These are phyloP conservation scores for Agriopis aurantiaria DNA, from an alignment of 2,888 invertebrate species.

Conservation along the genomic window DNA sequence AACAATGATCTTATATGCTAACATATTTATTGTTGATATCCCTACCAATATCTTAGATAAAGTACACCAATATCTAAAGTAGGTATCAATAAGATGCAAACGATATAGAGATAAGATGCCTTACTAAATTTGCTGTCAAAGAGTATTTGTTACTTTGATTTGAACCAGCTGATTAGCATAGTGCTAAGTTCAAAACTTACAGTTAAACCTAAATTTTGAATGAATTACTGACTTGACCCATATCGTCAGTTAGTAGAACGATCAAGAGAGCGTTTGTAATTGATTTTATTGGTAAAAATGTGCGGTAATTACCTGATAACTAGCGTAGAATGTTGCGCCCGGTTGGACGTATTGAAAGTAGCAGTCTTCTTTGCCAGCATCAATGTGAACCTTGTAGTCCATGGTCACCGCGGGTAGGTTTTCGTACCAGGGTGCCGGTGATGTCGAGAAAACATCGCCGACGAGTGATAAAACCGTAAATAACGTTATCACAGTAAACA, in stretches of 20 bases:
- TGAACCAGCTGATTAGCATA: conserved; percentile 28
- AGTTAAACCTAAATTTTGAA: conserved; percentile 5
- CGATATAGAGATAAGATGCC: neutral
- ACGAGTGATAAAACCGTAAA: conserved; percentile 83
- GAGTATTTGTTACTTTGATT: neutral
- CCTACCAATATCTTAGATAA: too few relatives aligned
- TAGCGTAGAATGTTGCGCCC: conserved; percentile 96
- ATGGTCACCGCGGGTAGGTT: conserved; percentile 96
- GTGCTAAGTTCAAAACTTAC: conserved; percentile 1
- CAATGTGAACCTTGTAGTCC: conserved; percentile 98
- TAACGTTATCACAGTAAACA: conserved; percentile 78
- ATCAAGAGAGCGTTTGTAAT: conserved; percentile 19
- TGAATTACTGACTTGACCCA: conserved; percentile 8
- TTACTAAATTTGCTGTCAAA: neutral
- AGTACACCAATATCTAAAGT: too few relatives aligned
- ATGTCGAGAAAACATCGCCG: conserved; percentile 80
- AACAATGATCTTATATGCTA: too few relatives aligned
- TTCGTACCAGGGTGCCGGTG: conserved; percentile 93
- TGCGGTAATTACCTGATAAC: conserved; percentile 92
- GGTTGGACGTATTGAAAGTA: conserved; percentile 97
- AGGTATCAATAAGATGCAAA: neutral
- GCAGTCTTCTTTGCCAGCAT: conserved; percentile 97
- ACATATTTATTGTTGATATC: too few relatives aligned
- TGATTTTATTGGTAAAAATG: conserved; percentile 35
- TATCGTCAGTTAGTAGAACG: neutral